Base-by-base conservation (phyloP, 2,888 invertebrate genomes). In the Drosophila ustulata region DNA sequence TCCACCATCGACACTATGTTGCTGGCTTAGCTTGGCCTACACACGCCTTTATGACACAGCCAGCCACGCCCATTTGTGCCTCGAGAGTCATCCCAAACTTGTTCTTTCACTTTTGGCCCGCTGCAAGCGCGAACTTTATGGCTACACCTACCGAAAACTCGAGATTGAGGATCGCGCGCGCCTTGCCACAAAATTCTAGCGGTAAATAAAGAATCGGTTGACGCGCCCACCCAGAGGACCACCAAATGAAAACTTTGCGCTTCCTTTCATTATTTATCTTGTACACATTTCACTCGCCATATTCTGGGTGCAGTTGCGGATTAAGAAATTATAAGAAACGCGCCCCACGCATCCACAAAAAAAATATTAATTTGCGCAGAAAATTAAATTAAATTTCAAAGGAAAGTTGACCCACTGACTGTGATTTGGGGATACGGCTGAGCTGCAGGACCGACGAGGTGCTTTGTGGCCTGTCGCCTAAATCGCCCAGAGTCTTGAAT, bases 111-210 rank as follows among this genome's bases (percentile, higher is more conserved):
- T 79, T 78, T 78, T 30, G 18, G 34, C 67, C 64, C 80, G 73
- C 78, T 77, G 74, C 80, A 79, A 88, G 90, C 88, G 90, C 86
- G 90, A 89, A 89, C 89, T 88, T 89, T 80, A 83, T 85, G 90
- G 89, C 53, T 82, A 90, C 90, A 89, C 90, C 90, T 86, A 82
- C 71, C 71, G 49, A 70, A 73, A 56, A 57, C 59, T 67, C 53
- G 75, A 26, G 57, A 78, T 75, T 78, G 89, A 86, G 87, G 71
- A 83, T 88, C 83, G 70, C 71, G 46, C 43, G 64, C 56, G 49
- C 63, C n/a, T 32, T 41, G 39, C 39, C 66, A 46, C 55, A 72
- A 67, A 68, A 68, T 78, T 83, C 83, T 83, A 83, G 83, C 89
- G 81, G 89, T 89, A 83, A 88, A 86, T 80, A 69, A 78, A 78